Evolutionary conservation across 2,888 invertebrate genomes (phyloP), one percentile per base, ranked within the genome.

Genomic region (Scrobipalpa costella): DNA sequence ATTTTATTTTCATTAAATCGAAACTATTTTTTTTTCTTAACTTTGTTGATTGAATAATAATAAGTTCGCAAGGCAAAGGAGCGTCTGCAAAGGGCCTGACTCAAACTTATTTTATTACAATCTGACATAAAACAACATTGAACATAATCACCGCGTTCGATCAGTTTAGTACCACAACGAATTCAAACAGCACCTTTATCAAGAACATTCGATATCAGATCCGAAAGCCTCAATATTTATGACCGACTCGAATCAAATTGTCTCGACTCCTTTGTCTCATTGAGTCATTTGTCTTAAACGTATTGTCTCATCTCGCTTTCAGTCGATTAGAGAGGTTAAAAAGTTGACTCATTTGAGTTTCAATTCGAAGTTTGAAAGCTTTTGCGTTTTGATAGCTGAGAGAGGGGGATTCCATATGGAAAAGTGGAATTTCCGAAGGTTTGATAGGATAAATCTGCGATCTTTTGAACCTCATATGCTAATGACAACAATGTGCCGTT

Each of bases 221-320:
- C 15, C n/a, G 44, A 44, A 44, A 44, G 44, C 44, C 44, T 44
- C 15, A n/a, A 44, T 15, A 44, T 44, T 44, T 44, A 44, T 44
- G n/a, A 44, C 44, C 44, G 44, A 44, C 44, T 44, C 44, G n/a
- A 44, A 44, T 44, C 44, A 15, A 44, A 44, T n/a, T 44, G 44
- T 44, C 44, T 44, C n/a, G 15, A 44, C n/a, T 3, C 15, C 44
- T 15, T 44, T 44, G 44, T 44, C 44, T 44, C 44, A 15, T 44
- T 44, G 44, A 44, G 27, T 44, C 44, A 5, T 44, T 15, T 15
- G 15, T 44, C 44, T 44, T 44, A 1, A 44, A n/a, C 44, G 1
- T 44, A 44, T 44, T 44, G 44, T 44, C 15, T 44, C 44, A 44
- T 15, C n/a, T 44, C 44, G 44, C 9, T 27, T 27, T 27, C 27